Evolutionary conservation across 1,140 invertebrate species (phyloP).

Genomic region (Pseudomyrmex dendroicus): DNA sequence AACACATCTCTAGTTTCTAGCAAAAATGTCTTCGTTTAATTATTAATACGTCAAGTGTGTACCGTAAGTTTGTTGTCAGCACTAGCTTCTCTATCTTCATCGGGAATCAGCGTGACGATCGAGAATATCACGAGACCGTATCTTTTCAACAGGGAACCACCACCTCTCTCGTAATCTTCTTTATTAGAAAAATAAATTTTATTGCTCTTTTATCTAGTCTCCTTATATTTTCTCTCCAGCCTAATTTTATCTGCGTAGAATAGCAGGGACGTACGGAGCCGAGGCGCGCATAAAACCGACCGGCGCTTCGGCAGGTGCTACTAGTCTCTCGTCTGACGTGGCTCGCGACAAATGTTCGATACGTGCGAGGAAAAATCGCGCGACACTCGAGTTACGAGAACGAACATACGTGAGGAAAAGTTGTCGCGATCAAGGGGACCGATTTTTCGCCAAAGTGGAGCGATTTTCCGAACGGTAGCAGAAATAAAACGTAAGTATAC

Average conservation of each 20-base stretch:
- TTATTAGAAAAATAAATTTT: constrained; percentile 29
- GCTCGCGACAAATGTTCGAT: constrained; percentile 61
- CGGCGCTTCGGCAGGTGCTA: constrained; percentile 70
- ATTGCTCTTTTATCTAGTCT: constrained; percentile 13
- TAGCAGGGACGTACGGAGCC: constrained; percentile 63
- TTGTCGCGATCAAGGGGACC: background rate
- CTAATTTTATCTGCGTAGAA: constrained; percentile 69
- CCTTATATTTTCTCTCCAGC: constrained; percentile 44
- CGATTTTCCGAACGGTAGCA: constrained; percentile 9
- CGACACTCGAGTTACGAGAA: constrained; percentile 34
- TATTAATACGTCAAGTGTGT: background rate
- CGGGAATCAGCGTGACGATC: background rate
- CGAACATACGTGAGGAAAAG: background rate
- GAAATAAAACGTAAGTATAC: constrained; percentile 44
- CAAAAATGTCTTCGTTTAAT: background rate
- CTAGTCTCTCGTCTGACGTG: constrained; percentile 67
- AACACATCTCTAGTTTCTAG: background rate
- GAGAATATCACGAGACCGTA: background rate
- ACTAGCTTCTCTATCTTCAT: no score
- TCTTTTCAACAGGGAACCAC: background rate
- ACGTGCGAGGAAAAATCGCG: constrained; percentile 52
- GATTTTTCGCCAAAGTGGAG: constrained; percentile 50
- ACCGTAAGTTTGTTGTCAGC: no score
- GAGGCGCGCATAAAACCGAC: constrained; percentile 74
- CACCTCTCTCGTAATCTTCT: background rate